Percentiles rank a stretch among this genome's conserved stretches.
Evolutionary conservation across 2,113 vertebrate species (phyloP).

Genomic region (Bufo bufo): DNA sequence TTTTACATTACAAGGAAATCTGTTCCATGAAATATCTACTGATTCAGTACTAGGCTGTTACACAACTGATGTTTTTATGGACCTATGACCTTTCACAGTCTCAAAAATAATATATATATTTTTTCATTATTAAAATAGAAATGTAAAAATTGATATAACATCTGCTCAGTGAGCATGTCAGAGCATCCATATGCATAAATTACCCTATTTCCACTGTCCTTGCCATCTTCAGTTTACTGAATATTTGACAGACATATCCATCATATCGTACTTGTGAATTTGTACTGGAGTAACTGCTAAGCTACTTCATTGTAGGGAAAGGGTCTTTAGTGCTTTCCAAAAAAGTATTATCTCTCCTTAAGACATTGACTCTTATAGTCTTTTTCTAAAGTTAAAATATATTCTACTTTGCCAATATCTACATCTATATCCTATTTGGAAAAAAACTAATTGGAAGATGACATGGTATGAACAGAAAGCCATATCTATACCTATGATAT

Average conservation of each 20-base stretch:
- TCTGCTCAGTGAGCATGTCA: not conserved
- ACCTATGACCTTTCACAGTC: not conserved
- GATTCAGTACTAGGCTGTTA: not conserved
- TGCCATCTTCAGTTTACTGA: slow-evolving; percentile 1
- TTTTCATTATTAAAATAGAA: not conserved
- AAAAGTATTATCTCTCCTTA: not conserved
- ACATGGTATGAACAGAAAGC: too few species aligned
- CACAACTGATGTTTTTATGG: not conserved
- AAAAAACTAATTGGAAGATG: too few species aligned
- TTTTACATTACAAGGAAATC: not conserved
- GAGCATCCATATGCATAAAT: not conserved
- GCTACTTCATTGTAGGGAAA: slow-evolving; percentile 6
- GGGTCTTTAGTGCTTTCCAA: not conserved
- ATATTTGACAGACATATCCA: not conserved
- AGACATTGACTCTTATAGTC: not conserved
- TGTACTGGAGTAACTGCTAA: not conserved
- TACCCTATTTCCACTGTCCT: not conserved
- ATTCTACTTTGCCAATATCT: not conserved
- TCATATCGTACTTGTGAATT: not conserved
- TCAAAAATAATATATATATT: not conserved
- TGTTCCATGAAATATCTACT: not conserved
- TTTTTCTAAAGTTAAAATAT: not conserved
- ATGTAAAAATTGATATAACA: not conserved
- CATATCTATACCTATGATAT: too few species aligned
- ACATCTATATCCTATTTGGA: too few species aligned